A percentile compares a stretch with the other conserved stretches of the same genome.
Conservation (phyloP, 2,113 vertebrate genomes). For the Henicopernis longicauda region DNA sequence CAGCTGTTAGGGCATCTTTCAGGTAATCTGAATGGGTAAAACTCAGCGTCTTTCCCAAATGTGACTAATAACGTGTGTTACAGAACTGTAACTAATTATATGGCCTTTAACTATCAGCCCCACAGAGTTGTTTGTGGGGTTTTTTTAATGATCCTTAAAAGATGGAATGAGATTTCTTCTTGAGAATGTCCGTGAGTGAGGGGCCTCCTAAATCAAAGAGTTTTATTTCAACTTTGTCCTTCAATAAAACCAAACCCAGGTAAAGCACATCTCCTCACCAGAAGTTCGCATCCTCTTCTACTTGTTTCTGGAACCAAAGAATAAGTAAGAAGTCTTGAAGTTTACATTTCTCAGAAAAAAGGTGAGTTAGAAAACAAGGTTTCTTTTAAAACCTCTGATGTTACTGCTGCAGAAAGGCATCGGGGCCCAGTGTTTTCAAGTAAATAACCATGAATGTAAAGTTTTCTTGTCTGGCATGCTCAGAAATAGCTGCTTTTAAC, state of each 20-base stretch:
- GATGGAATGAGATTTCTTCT: not conserved
- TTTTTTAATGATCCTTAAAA: not conserved
- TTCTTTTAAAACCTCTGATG: not conserved
- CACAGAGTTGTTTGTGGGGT: rapidly evolving
- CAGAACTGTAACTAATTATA: not conserved
- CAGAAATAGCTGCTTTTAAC: not conserved
- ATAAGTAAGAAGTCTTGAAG: not conserved
- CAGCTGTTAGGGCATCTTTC: not conserved
- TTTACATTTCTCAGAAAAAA: not conserved
- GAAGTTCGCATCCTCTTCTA: not conserved
- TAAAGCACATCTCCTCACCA: not conserved
- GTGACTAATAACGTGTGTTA: rapidly evolving
- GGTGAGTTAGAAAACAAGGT: not conserved
- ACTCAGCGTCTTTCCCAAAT: not conserved
- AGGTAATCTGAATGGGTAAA: not conserved
- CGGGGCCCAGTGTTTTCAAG: not conserved
- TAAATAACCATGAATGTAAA: not conserved
- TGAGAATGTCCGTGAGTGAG: not conserved
- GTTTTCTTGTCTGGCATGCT: not conserved
- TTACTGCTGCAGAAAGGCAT: not conserved
- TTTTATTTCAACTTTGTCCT: not conserved
- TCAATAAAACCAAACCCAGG: not conserved
- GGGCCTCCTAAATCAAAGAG: not conserved
- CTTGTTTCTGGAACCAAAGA: not conserved
- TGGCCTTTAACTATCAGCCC: not conserved